Evolutionary conservation across 2,113 vertebrate genomes (phyloP), one percentile per base, ranked within the genome.

Genomic region (Ophthalmolycus amberensis): DNA sequence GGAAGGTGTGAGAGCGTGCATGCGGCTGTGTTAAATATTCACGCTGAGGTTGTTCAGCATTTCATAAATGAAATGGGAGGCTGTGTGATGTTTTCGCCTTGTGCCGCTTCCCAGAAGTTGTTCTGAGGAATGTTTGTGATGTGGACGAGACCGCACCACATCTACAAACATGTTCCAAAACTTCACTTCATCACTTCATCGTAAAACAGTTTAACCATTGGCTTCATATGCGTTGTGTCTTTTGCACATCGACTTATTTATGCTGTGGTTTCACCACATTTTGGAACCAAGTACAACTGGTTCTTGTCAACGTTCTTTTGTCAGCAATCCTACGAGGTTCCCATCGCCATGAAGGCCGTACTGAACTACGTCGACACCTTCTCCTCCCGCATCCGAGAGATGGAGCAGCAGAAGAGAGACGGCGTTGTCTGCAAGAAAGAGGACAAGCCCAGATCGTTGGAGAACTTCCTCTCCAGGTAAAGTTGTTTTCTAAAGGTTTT

Each of bases 291-390:
- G 16, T 42, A 0, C 52, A 37, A 77, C n/a, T 63, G 22, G 9
- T 72, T 40, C 10, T n/a, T 44, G 38, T 52, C 46, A 15, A 22
- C 80, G 14, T 40, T 83, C 2, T 83, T 86, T 65, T 75, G 68
- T 65, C 92, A 99, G 98, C 98, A 99, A 97, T 96, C 96, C 76
- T 99, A 99, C 50, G 98, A 99, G 91, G 98, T 98, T 69, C 98
- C 98, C 34, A 98, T 99, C 73, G 95, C 96, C 80, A 99, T 99
- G 98, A 98, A 99, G 92, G 96, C 98, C 0, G 96, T 99, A 64
- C 98, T 99, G 48, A 95, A 98, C 90, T 94, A 98, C 91, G 94
- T 99, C 0, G 98, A 99, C 92, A 98, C 97, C 10, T 99, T 99
- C 92, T 96, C 97, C n/a, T 98, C 98, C 60, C 96, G 98, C 80